Percentiles rank a stretch among this genome's conserved stretches.
Conservation (phyloP, 2,888 invertebrate species). For the Cephus nigrinus region DNA sequence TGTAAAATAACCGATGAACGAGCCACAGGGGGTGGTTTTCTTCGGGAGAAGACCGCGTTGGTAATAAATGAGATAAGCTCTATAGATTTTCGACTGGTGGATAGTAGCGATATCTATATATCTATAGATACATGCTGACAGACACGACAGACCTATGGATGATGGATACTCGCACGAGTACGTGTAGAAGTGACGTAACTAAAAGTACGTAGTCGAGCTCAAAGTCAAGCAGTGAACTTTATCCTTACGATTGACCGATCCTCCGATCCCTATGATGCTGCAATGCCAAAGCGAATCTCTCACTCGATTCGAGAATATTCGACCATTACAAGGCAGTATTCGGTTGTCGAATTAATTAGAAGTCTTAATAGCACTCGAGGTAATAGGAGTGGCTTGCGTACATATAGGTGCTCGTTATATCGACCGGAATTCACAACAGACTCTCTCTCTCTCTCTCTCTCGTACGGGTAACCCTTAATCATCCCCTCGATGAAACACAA, state of each 20-base stretch:
- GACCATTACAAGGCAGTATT: not conserved
- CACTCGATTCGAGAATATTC: too few species aligned
- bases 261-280: too few species aligned
- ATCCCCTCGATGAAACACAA: not conserved
- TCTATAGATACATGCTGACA: too few species aligned
- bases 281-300: too few species aligned
- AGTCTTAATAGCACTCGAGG: constrained; percentile 58
- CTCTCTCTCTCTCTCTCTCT: constrained; percentile 23
- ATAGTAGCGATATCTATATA: too few species aligned
- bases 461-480: constrained; percentile 2
- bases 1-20: constrained; percentile 65
- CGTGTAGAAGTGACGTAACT: too few species aligned
- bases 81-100: constrained; percentile 40
- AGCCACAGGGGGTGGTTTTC: constrained; percentile 39
- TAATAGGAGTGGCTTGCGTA: constrained; percentile 42
- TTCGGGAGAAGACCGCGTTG: constrained; percentile 28
- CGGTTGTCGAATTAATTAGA: constrained; percentile 47
- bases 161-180: too few species aligned
- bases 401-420: constrained; percentile 44
- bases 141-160: too few species aligned
- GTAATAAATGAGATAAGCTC: constrained; percentile 63
- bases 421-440: constrained; percentile 52
- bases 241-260: too few species aligned
- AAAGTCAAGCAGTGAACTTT: too few species aligned
- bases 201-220: too few species aligned